phyloP scores from a whole-genome alignment of 2,888 invertebrate species.

The Cecidostiba fungosa region DNA sequence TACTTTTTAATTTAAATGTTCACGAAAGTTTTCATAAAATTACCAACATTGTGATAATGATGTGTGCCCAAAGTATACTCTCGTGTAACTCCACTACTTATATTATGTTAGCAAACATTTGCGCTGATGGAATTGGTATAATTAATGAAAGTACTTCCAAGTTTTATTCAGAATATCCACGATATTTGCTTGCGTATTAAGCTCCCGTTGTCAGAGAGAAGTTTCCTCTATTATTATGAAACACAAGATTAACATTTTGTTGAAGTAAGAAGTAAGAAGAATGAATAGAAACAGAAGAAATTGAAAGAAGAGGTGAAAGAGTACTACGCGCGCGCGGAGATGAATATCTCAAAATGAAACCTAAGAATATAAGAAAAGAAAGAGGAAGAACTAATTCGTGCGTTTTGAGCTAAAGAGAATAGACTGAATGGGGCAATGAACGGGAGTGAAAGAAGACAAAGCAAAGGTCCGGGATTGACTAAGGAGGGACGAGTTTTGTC shows the following conservation, averaged over 20 bases:
- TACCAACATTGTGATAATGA: too few species aligned
- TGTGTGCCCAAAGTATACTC: too few species aligned
- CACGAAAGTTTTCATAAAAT: too few species aligned
- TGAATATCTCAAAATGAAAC: constrained; percentile 57
- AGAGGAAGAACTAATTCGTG: constrained; percentile 52
- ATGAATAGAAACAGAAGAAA: constrained; percentile 27
- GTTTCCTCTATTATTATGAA: constrained; percentile 20
- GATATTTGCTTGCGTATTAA: background rate
- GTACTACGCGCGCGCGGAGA: constrained; percentile 1
- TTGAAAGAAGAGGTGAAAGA: background rate
- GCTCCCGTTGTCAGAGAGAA: constrained; percentile 11
- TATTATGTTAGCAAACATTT: too few species aligned
- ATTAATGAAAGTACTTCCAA: background rate
- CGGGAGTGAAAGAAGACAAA: constrained; percentile 46
- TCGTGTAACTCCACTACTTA: too few species aligned
- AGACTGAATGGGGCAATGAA: constrained; percentile 53
- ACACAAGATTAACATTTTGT: constrained; percentile 41
- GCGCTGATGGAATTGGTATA: background rate
- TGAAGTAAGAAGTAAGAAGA: constrained; percentile 43
- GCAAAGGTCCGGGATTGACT: constrained; percentile 46
- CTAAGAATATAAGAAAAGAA: constrained; percentile 22
- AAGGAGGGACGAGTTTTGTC: constrained; percentile 27
- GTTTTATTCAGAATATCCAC: background rate
- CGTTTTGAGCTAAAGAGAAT: constrained; percentile 56
- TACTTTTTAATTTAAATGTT: too few species aligned